Evolutionary conservation across 1,140 invertebrate species (phyloP).

Genomic region (Subanguina moxae): DNA sequence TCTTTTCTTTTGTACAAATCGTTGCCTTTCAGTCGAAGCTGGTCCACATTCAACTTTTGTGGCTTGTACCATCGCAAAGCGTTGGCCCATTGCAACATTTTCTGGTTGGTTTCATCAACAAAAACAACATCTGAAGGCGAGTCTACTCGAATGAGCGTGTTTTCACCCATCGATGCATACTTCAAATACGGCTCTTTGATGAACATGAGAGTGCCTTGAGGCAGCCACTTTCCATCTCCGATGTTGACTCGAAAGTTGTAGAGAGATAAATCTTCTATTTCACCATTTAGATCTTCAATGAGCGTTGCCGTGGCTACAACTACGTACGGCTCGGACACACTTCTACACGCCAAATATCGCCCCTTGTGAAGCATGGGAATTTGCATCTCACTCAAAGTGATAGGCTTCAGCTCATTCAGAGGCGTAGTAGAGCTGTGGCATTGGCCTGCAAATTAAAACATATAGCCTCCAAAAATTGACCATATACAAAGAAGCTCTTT

Average conservation of each 20-base stretch:
- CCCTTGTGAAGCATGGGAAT: neutral
- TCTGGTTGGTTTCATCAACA: conserved; percentile 4
- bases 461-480: too few species aligned
- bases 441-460: neutral
- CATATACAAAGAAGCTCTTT: too few species aligned
- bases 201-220: conserved; percentile 10
- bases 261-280: conserved; percentile 11
- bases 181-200: conserved; percentile 23
- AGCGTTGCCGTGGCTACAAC: neutral
- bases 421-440: neutral
- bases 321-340: neutral
- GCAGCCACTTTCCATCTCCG: conserved; percentile 16
- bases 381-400: neutral
- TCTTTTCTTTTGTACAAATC: neutral
- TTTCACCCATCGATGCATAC: conserved; percentile 10
- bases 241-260: conserved; percentile 20
- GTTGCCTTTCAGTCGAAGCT: neutral
- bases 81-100: neutral
- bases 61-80: conserved; percentile 6
- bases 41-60: neutral
- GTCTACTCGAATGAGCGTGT: conserved; percentile 13
- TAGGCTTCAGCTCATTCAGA: neutral
- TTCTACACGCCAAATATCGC: neutral
- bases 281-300: conserved; percentile 20
- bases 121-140: conserved; percentile 10